A percentile compares a stretch with the other conserved stretches of the same genome.
Evolutionary conservation across 2,888 invertebrate species (phyloP).

Genomic region (Cephus pulcher): DNA sequence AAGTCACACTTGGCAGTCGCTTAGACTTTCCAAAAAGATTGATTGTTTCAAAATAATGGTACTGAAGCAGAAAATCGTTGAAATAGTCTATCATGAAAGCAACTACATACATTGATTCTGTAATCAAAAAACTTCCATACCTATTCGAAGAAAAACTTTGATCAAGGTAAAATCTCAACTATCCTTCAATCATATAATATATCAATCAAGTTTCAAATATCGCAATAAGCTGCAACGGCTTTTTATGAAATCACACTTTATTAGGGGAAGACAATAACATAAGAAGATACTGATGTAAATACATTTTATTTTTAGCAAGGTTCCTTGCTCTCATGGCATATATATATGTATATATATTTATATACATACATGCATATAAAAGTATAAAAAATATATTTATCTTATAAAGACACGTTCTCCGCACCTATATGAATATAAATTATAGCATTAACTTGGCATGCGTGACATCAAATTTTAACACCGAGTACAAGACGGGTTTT

Average conservation of each 20-base stretch:
- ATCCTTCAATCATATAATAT: background rate
- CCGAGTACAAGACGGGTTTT: too few species aligned
- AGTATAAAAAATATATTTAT: background rate
- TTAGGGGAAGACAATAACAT: background rate
- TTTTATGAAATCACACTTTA: background rate
- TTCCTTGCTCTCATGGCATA: background rate
- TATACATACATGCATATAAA: background rate
- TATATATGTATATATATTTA: too few species aligned
- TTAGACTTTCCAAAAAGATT: background rate
- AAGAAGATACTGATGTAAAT: background rate
- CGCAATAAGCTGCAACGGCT: background rate
- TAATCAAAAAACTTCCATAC: background rate
- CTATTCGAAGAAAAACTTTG: background rate
- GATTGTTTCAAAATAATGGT: background rate
- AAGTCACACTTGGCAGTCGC: background rate
- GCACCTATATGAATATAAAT: background rate
- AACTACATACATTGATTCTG: background rate
- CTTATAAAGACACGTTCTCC: background rate
- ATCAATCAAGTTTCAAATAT: background rate
- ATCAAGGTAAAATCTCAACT: background rate
- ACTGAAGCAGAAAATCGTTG: background rate
- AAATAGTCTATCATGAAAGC: background rate
- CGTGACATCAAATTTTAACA: too few species aligned
- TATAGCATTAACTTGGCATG: background rate
- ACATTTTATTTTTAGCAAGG: background rate